Conservation (phyloP, 2,113 vertebrate genomes). For the Vidua chalybeata region DNA sequence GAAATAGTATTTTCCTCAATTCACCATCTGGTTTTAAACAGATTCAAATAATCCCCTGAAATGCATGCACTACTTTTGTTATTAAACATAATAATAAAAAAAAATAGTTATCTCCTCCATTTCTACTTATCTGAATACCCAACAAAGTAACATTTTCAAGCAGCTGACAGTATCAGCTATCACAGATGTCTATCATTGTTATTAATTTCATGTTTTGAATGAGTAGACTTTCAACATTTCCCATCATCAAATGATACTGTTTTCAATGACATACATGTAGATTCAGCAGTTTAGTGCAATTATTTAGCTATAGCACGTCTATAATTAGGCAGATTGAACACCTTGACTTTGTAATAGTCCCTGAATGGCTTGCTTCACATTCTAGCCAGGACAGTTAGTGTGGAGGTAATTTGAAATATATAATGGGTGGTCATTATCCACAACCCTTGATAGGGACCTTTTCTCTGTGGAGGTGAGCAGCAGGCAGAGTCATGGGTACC, state of each 20-base stretch:
- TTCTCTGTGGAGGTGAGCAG: background rate
- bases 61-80: background rate
- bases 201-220: background rate
- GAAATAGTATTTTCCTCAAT: background rate
- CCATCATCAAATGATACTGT: background rate
- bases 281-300: background rate
- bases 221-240: background rate
- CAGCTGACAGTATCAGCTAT: background rate
- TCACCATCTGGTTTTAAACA: background rate
- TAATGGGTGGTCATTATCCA: background rate
- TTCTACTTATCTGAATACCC: background rate
- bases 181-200: background rate
- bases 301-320: background rate
- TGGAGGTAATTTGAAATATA: background rate
- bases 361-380: background rate
- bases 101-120: background rate
- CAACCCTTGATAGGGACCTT: background rate
- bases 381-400: background rate
- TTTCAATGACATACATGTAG: background rate
- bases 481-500: background rate
- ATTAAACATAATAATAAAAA: background rate
- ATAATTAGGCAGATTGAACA: background rate
- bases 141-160: background rate
- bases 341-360: background rate
- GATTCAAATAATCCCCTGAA: background rate